Conservation (phyloP, 1,140 invertebrate species). For the Heliconius hewitsoni region DNA sequence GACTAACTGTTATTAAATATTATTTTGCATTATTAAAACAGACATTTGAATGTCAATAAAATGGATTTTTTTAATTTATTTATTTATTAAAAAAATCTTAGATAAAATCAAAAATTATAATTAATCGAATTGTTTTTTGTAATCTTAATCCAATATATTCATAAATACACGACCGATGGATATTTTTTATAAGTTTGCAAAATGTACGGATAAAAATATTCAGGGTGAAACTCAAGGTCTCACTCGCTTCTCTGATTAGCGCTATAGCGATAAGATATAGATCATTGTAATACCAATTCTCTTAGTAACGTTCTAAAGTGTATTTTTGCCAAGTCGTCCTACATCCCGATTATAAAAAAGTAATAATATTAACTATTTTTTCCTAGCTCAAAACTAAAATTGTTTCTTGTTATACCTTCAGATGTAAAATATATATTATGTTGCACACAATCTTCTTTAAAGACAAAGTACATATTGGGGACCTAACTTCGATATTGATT, state of each 20-base stretch:
- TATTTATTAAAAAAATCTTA: background rate
- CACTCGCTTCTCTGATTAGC: conserved; percentile 75
- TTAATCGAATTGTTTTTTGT: background rate
- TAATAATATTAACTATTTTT: conserved; percentile 52
- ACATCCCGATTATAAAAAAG: conserved; percentile 59
- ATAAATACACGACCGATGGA: background rate
- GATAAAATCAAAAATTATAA: background rate
- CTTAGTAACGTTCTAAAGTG: conserved; percentile 45
- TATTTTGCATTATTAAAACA: conserved; percentile 6
- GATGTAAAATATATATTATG: background rate
- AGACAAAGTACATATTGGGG: background rate
- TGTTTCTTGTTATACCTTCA: background rate
- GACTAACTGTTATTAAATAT: conserved; percentile 12
- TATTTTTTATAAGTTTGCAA: conserved; percentile 51
- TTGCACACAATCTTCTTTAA: background rate
- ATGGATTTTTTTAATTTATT: background rate
- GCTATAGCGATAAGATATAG: conserved; percentile 65
- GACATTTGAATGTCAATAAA: background rate
- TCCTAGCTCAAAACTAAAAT: background rate
- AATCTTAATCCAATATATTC: background rate
- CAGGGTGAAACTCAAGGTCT: conserved; percentile 77
- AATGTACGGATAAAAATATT: conserved; percentile 78
- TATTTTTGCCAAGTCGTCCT: conserved; percentile 43
- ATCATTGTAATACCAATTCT: conserved; percentile 50
- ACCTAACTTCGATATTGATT: background rate